Base-by-base conservation (phyloP, 2,888 invertebrate genomes). In the Lithophane leautieri region DNA sequence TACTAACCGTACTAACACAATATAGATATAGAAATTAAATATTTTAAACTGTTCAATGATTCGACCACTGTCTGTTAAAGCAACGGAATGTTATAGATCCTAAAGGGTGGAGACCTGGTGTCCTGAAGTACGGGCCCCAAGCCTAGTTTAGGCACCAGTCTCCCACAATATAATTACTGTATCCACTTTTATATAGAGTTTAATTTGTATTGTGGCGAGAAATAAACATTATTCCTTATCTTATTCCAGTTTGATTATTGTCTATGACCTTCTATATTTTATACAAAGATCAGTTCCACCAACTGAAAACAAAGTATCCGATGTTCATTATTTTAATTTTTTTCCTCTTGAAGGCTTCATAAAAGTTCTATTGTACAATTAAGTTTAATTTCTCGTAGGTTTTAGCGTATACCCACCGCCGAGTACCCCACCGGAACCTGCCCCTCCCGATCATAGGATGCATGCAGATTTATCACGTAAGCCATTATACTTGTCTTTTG, bases 321-420 rank as follows among this genome's bases (percentile, higher is more conserved):
- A 8, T 8, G 3, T 52, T 11, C 22, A 22, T 52, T 8, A 2
- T 50, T 8, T 50, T 50, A 4, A 8, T 42, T 42, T 42, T 11
- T 34, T 34, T n/a, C n/a, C n/a, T n/a, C n/a, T n/a, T 56, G 58
- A 8, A 28, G 19, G 19, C 9, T 70, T n/a, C 1, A 1, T 2
- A 50, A 14, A 25, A 69, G 52, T 4, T 16, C 19, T 0, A 28
- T 25, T 7, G 6, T 70, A 25, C 60, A 54, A 52, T 1, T 6
- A 8, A 16, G 7, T 47, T 54, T 12, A 66, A 47, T 22, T 28
- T 63, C 68, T 58, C 75, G 73, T 92, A 98, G 98, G 98, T 91
- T 98, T 98, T 94, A 98, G 98, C 94, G 98, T 98, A 81, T 98
- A 98, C 94, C 98, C 98, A 84, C 98, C 98, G 79, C 98, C 98